These are phyloP conservation scores for Aleadryas rufinucha DNA, from an alignment of 2,113 vertebrate species.

Conservation along the genomic window DNA sequence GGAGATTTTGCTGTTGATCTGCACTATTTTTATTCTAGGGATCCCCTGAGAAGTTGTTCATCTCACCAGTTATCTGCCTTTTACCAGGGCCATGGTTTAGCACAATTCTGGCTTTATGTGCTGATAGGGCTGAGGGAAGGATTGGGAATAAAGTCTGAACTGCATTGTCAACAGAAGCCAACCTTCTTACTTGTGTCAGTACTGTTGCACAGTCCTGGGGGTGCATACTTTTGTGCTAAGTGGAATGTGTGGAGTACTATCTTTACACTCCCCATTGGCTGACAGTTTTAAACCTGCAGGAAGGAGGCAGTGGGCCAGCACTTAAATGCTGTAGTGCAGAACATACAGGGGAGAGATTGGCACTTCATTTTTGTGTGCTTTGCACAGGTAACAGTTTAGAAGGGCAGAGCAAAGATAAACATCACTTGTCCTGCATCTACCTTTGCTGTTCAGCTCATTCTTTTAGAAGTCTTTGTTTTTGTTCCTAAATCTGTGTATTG, in stretches of 20 bases:
- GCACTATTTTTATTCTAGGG: not conserved
- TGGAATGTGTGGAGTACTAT: not conserved
- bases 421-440: not conserved
- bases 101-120: not conserved
- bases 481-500: not conserved
- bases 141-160: not conserved
- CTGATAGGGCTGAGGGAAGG: not conserved
- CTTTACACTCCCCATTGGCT: not conserved
- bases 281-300: not conserved
- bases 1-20: not conserved
- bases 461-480: not conserved
- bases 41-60: not conserved
- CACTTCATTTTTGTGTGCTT: not conserved
- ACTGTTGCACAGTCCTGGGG: not conserved
- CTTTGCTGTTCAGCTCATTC: not conserved
- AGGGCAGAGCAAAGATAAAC: not conserved
- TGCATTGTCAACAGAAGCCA: not conserved
- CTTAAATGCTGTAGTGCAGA: not conserved
- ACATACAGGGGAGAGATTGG: not conserved
- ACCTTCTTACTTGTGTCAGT: not conserved
- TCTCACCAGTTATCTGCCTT: not conserved
- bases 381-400: not conserved
- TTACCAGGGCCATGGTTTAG: not conserved
- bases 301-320: not conserved
- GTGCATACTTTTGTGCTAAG: not conserved